Percentiles rank a stretch among this genome's conserved stretches.
Evolutionary conservation across 1,140 invertebrate genomes (phyloP).

Genomic region (Tetragonula clypearis): DNA sequence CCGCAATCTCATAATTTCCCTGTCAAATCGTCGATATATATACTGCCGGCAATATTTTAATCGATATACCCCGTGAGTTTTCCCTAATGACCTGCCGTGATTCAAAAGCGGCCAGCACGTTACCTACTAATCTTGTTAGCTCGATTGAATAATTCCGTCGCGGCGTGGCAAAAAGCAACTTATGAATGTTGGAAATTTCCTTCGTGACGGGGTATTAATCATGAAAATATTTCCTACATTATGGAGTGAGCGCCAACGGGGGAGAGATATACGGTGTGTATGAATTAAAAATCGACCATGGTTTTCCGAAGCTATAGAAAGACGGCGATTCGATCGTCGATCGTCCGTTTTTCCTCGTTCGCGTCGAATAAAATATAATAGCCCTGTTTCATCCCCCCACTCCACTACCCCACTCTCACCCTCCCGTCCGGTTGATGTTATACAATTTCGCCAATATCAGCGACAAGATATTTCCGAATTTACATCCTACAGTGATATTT

Average conservation of each 20-base stretch:
- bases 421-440: not conserved
- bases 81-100: conserved; percentile 35
- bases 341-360: no score
- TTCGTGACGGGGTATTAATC: conserved; percentile 3
- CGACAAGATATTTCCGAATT: not conserved
- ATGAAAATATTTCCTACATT: not conserved
- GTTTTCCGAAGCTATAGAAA: not conserved
- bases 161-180: not conserved
- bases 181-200: conserved; percentile 27
- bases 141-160: conserved; percentile 29
- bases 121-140: conserved; percentile 35
- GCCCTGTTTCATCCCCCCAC: not conserved
- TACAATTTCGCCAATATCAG: not conserved
- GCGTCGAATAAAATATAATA: conserved; percentile 10
- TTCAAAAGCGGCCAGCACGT: conserved; percentile 19
- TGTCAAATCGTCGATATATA: conserved; percentile 38
- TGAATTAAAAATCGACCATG: not conserved
- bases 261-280: not conserved
- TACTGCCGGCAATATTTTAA: conserved; percentile 49
- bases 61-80: conserved; percentile 48
- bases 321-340: not conserved
- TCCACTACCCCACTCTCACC: no score
- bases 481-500: not conserved
- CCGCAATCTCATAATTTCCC: conserved; percentile 18
- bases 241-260: not conserved